Evolutionary conservation across 2,113 vertebrate species (phyloP).

Genomic region (Oreotrochilus melanogaster): DNA sequence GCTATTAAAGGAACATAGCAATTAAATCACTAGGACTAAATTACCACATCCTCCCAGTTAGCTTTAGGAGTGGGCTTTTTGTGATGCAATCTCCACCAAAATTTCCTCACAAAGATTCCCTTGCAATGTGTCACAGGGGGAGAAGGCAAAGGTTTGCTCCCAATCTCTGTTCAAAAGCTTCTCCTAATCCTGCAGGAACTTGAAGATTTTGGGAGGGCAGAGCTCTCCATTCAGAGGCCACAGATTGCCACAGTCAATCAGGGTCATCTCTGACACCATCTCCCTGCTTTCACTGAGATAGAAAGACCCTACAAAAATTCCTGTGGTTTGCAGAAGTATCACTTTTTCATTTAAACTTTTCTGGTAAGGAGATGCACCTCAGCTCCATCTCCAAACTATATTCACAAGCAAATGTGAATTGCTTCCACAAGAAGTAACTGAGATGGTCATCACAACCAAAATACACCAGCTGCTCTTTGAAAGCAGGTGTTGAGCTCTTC

Average conservation of each 20-base stretch:
- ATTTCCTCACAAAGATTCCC: constrained; percentile 9
- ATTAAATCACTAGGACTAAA: background rate
- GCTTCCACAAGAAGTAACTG: background rate
- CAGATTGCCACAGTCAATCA: background rate
- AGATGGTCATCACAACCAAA: background rate
- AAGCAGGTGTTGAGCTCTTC: background rate
- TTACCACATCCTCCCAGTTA: background rate
- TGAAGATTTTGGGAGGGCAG: background rate
- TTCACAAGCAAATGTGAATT: background rate
- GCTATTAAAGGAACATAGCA: constrained; percentile 2
- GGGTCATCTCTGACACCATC: background rate
- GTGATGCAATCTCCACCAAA: background rate
- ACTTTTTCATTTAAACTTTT: background rate
- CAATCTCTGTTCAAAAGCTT: background rate
- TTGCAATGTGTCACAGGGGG: background rate
- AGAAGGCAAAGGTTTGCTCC: background rate
- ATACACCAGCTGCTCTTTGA: background rate
- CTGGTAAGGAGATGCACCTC: background rate
- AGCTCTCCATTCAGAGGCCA: background rate
- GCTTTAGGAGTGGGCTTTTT: background rate
- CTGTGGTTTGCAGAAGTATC: fast-evolving
- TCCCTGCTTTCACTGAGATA: background rate
- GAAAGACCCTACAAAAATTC: background rate
- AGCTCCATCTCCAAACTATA: background rate
- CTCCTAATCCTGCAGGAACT: background rate